These are phyloP conservation scores for Amphipyra tragopoginis DNA, from an alignment of 2,888 invertebrate genomes.

Conservation along the genomic window DNA sequence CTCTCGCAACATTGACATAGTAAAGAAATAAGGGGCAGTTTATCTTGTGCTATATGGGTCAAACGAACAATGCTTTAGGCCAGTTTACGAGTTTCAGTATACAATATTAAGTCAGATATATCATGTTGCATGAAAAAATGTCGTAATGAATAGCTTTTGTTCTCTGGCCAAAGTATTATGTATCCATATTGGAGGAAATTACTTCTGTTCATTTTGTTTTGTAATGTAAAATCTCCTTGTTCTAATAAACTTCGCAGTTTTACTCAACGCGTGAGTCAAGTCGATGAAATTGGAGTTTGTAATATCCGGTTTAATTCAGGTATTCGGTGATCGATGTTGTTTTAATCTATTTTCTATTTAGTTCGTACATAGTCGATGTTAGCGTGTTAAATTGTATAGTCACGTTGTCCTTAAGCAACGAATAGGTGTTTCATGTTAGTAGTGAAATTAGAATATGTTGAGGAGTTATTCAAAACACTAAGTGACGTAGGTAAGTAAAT, in stretches of 20 bases:
- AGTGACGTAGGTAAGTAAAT: no score
- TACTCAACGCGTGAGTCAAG: no score
- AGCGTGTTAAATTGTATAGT: slow-evolving; percentile 11
- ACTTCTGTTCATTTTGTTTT: slow-evolving; percentile 23
- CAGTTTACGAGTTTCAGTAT: slow-evolving; percentile 50
- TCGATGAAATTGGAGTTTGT: no score
- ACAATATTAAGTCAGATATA: slow-evolving; percentile 53
- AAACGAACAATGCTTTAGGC: slow-evolving; percentile 49
- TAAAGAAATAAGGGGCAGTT: slow-evolving; percentile 50
- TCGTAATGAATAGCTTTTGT: slow-evolving; percentile 42
- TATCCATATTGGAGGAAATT: slow-evolving; percentile 26
- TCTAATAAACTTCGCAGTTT: no score
- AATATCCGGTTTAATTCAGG: slow-evolving; percentile 8
- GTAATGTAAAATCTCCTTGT: slow-evolving; percentile 33
- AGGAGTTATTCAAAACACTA: no score
- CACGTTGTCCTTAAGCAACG: background rate
- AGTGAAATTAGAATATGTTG: no score
- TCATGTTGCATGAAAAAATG: slow-evolving; percentile 49
- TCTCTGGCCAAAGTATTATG: slow-evolving; percentile 36
- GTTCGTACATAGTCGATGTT: slow-evolving; percentile 10
- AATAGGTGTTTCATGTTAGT: no score
- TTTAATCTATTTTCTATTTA: slow-evolving; percentile 39
- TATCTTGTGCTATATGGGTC: slow-evolving; percentile 49
- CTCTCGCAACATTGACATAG: slow-evolving; percentile 47
- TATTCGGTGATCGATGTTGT: slow-evolving; percentile 29